Base-by-base conservation (phyloP, 2,797 vertebrate genomes). In the Pogoniulus pusillus region DNA sequence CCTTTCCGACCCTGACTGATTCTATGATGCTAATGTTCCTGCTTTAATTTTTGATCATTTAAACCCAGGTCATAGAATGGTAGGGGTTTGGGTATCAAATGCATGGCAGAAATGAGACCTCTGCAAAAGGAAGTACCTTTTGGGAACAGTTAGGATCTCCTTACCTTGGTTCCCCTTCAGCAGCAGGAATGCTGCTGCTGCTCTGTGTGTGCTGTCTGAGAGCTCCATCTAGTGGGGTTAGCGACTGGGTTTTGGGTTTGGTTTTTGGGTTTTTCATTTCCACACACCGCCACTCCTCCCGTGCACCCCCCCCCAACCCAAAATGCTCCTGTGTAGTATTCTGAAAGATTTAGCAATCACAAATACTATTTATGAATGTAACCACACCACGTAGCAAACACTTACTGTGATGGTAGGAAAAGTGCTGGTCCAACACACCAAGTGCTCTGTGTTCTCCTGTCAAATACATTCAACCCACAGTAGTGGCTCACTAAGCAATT, bases 141-240 rank as follows among this genome's bases (percentile, higher is more conserved):
- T n/a, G 2, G 5, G 13, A 13, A 17, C 32, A 14, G 3, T 32
- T 5, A 20, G 39, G 23, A 23, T 23, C 17, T 17, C 8, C 0
- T 4, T 32, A 15, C 19, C 3, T 12, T 53, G 19, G 2, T 53
- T 68, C n/a, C 5, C 32, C 7, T 53, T 37, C 1, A 9, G 54
- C 43, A 5, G 7, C 9, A 35, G 34, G 13, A 53, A 15, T 7
- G 10, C 2, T 23, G 51, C 39, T n/a, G n/a, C 65, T 58, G 27
- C 5, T 18, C 24, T 54, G 16, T 4, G 49, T 95, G 83, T 72
- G 29, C 64, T 60, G 87, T 63, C 1, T 4, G 30, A 11, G 27
- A 73, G 73, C 91, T 72, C 94, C 95, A 96, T 85, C 95, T 96
- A 82, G 94, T 91, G 95, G 92, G 1, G 0, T 18, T 41, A 12